Evolutionary conservation across 2,113 vertebrate species (phyloP), one percentile per base, ranked within the genome.

Genomic region (Varanus komodoensis): DNA sequence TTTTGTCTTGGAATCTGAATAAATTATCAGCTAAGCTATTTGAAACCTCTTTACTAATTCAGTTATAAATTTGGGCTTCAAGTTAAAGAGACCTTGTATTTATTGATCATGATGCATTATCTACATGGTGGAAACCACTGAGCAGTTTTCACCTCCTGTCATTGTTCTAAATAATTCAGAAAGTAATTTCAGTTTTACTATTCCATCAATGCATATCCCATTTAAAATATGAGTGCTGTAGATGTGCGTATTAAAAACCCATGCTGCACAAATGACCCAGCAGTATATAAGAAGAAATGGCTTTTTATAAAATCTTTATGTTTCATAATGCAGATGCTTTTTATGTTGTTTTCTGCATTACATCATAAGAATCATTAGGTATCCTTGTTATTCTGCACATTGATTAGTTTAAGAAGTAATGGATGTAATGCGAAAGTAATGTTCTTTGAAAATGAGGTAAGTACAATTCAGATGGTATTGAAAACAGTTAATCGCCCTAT

Each of bases 141-240:
- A 95, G 92, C 94, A 95, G 89, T 38, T 96, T 95, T 92, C 75
- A 93, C 79, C 92, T 95, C 92, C 91, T 94, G 86, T 82, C 93
- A 91, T 92, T 94, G 91, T 8, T 82, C 91, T 96, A 74, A 97
- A 96, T 97, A 93, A 96, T 96, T 95, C 93, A 95, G 86, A 82
- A 83, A 90, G 88, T 93, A 87, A 82, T 82, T 92, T 94, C 73
- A 93, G 77, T 86, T 0, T 89, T 85, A 61, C 54, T 93, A 93
- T 88, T 92, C 92, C 77, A 92, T 75, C 84, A 64, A 1, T 74
- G 88, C 14, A 64, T 21, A 84, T 67, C 80, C 54, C 68, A 34
- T 57, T 86, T 79, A 89, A 92, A 88, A 90, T 32, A 78, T 48
- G 52, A 94, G 78, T 88, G 86, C 84, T 87, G 69, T 88, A 92